Conservation (phyloP, 2,113 vertebrate species). For the Procavia capensis region DNA sequence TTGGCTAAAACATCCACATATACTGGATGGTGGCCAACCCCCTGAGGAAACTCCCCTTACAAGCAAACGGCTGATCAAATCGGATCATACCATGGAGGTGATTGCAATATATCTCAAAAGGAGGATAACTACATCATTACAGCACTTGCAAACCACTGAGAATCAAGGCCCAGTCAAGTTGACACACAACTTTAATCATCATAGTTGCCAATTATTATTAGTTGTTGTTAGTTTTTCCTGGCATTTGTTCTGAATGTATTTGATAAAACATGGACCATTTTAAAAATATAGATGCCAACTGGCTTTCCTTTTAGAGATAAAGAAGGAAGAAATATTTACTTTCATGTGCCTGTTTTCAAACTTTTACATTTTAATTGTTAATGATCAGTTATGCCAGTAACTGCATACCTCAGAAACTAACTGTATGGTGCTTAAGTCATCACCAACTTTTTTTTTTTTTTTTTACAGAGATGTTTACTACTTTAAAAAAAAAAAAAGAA, state of each 20-base stretch:
- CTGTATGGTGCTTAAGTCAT: not conserved
- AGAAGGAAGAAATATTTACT: not conserved
- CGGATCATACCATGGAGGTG: too few species aligned
- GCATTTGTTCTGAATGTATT: conserved; percentile 28
- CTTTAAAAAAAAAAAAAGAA: not conserved
- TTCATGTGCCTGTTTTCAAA: not conserved
- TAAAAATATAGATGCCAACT: not conserved
- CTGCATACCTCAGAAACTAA: not conserved
- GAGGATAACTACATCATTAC: too few species aligned
- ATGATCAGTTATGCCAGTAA: not conserved
- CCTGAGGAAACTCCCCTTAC: too few species aligned
- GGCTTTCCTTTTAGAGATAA: not conserved
- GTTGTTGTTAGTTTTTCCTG: not conserved
- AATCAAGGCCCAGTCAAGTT: too few species aligned
- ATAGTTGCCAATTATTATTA: not conserved
- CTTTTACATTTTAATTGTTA: not conserved
- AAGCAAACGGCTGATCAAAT: too few species aligned
- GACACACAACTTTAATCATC: too few species aligned
- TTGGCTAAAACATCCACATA: too few species aligned
- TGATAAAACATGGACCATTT: not conserved
- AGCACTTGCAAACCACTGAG: too few species aligned
- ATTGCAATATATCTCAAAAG: too few species aligned
- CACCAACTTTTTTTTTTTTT: not conserved
- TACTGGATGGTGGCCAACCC: too few species aligned
- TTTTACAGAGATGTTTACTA: not conserved